Percentiles rank a stretch among this genome's conserved stretches.
Evolutionary conservation across 2,888 invertebrate species (phyloP).

Genomic region (Endotricha flammealis): DNA sequence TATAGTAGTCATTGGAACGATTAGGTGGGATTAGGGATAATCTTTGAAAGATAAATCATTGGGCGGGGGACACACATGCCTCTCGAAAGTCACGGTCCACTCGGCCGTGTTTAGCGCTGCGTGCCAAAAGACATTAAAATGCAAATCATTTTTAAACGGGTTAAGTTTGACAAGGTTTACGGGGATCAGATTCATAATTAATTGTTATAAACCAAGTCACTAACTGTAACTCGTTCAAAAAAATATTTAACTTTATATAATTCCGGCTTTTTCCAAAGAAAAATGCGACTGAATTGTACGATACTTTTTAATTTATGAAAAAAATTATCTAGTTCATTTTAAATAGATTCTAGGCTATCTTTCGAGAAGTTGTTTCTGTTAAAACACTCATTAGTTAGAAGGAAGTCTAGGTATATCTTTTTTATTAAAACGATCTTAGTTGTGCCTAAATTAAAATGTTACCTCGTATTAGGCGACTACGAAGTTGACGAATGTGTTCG

Average conservation of each 20-base stretch:
- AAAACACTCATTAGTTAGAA: not conserved
- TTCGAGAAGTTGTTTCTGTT: not conserved
- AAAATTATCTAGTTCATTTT: not conserved
- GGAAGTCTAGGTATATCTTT: constrained; percentile 9
- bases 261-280: not conserved
- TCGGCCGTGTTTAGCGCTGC: constrained; percentile 39
- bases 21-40: constrained; percentile 20
- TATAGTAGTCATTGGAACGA: constrained; percentile 35
- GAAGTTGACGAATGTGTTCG: constrained; percentile 38
- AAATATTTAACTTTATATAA: not conserved
- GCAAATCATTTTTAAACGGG: constrained; percentile 20
- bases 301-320: not conserved
- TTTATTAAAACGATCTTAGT: constrained; percentile 22
- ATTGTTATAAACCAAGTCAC: not conserved
- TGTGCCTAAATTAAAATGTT: constrained; percentile 35
- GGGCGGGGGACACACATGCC: constrained; percentile 3
- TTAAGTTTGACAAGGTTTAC: constrained; percentile 11
- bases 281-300: not conserved
- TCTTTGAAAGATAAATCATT: constrained; percentile 18
- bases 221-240: constrained; percentile 2
- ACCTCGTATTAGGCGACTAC: constrained; percentile 28
- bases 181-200: constrained; percentile 5
- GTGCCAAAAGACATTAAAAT: constrained; percentile 65
- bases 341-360: not conserved
- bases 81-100: constrained; percentile 20